These are phyloP conservation scores for Athene noctua DNA, from an alignment of 2,113 vertebrate species.

Conservation along the genomic window DNA sequence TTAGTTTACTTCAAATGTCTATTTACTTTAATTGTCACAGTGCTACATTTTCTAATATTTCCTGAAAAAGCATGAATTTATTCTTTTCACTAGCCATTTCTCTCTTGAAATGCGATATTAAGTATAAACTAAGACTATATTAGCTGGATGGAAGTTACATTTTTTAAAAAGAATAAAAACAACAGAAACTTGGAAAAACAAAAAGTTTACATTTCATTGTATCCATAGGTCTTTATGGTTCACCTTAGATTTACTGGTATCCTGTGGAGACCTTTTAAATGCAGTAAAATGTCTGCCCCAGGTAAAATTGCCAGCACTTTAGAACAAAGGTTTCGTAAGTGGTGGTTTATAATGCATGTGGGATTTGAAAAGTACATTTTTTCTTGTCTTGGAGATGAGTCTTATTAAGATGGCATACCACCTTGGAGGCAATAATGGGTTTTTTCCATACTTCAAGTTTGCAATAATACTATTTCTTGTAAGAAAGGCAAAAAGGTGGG, in stretches of 20 bases:
- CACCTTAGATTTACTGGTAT: conserved; percentile 65
- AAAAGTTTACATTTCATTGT: conserved; percentile 73
- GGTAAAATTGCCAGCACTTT: conserved; percentile 74
- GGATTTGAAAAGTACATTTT: conserved; percentile 76
- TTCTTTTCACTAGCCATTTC: background rate
- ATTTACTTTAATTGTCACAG: conserved; percentile 16
- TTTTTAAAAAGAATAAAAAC: conserved; percentile 10
- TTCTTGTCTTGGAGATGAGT: conserved; percentile 71
- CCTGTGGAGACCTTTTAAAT: conserved; percentile 75
- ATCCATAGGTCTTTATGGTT: conserved; percentile 48
- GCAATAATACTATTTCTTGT: conserved; percentile 68
- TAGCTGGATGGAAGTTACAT: conserved; percentile 8
- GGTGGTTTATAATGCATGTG: conserved; percentile 73
- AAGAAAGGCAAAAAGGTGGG: conserved; percentile 16
- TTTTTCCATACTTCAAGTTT: conserved; percentile 62
- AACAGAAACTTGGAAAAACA: conserved; percentile 59
- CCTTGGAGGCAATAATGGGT: conserved; percentile 66
- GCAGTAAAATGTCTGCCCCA: conserved; percentile 66
- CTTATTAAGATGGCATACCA: conserved; percentile 73
- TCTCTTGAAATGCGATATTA: background rate
- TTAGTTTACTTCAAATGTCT: conserved; percentile 34
- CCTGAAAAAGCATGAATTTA: background rate
- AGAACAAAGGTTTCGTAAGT: conserved; percentile 75
- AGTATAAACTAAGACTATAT: background rate
- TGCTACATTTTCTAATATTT: background rate